Evolutionary conservation across 1,140 invertebrate genomes (phyloP), one percentile per base, ranked within the genome.

Genomic region (Elymnias hypermnestra): DNA sequence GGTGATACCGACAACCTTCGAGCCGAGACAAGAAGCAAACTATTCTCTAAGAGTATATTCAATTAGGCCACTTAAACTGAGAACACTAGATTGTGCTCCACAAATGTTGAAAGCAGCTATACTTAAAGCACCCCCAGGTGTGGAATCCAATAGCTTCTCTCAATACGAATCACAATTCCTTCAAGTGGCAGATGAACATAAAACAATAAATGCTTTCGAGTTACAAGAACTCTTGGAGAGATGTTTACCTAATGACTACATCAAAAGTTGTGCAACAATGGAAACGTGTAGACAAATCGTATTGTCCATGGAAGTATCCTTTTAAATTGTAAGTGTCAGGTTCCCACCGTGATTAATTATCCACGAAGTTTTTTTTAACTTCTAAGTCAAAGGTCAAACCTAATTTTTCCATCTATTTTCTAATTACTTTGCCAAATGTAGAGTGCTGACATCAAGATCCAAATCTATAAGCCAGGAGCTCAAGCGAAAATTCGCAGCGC

Each of bases 191-290:
- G 95, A 97, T 75, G 95, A 97, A 75, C 92, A 93, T 58, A 88
- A 92, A 70, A 95, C 95, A 0, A 94, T 98, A 26, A 96, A 96
- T 66, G 93, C 94, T 5, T 98, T 97, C 65, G 95, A 97, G 74
- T 87, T 98, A 6, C 95, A 97, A 75, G 96, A 98, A 77, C 84
- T 97, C 9, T 83, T 98, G 7, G 95, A 97, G 71, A 94, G 94
- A 6, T 97, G 95, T 85, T 87, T 98, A 49, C 96, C 95, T 3
- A 97, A 98, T 85, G 95, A 98, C 88, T 97, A 97, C 62, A 96
- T 98, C 36, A 97, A 97, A 75, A 97, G 95, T 50, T 97, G 95
- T 81, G 95, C 95, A 0, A 96, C 93, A 23, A 91, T 97, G 53
- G 95, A 97, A 85, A 95, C 97, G 7, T 97, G 95, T 72, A 88